Evolutionary conservation across 1,140 invertebrate genomes (phyloP).

Genomic region (Drosophila pectinifera): DNA sequence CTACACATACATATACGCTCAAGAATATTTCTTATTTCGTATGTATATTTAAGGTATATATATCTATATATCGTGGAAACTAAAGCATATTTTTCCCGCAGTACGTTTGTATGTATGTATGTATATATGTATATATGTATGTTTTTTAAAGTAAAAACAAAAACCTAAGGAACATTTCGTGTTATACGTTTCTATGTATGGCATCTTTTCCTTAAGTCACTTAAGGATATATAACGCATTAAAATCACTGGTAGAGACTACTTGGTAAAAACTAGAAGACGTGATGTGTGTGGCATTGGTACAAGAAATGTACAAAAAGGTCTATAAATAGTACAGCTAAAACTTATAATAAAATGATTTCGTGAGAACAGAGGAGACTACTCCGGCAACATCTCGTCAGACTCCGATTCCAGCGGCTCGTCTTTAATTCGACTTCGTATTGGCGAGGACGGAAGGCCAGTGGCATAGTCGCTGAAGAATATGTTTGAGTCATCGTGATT

Average conservation of each 20-base stretch:
- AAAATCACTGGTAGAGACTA: conserved; percentile 53
- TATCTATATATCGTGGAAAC: conserved; percentile 37
- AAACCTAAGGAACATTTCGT: conserved; percentile 52
- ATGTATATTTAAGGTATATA: conserved; percentile 31
- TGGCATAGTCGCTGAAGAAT: conserved; percentile 62
- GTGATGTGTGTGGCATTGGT: conserved; percentile 54
- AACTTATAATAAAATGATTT: conserved; percentile 41
- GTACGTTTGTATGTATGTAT: conserved; percentile 8
- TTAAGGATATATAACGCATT: conserved; percentile 43
- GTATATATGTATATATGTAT: conserved; percentile 22
- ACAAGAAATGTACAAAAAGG: conserved; percentile 30
- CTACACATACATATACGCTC: conserved; percentile 69
- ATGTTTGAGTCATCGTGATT: conserved; percentile 64
- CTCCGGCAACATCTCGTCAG: conserved; percentile 58
- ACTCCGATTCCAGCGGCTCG: conserved; percentile 52
- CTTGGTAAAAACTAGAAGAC: conserved; percentile 57
- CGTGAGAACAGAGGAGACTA: conserved; percentile 23
- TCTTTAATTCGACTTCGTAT: conserved; percentile 54
- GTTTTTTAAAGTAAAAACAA: conserved; percentile 51
- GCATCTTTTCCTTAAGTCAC: conserved; percentile 19
- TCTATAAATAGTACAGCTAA: conserved; percentile 36
- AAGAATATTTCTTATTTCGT: conserved; percentile 57
- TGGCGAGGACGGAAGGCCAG: conserved; percentile 25
- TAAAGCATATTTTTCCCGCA: conserved; percentile 35
- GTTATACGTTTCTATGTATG: conserved; percentile 49